Evolutionary conservation across 1,140 invertebrate genomes (phyloP).

Genomic region (Meloidogyne chitwoodi): DNA sequence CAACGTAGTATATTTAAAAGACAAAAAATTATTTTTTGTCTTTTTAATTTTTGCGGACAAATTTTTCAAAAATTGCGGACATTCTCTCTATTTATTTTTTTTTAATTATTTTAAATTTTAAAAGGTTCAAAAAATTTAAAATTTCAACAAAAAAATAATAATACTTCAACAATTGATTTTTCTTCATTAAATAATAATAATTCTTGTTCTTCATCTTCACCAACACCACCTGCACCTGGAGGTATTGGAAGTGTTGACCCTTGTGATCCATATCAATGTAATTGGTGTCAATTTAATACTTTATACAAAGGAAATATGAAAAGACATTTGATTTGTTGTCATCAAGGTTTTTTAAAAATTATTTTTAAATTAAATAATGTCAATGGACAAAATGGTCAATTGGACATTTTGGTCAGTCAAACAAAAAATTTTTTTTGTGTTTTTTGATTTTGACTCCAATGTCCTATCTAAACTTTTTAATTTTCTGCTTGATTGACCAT

Average conservation of each 20-base stretch:
- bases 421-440: too few relatives aligned
- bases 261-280: constrained; percentile 28
- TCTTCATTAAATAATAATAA: background rate
- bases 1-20: too few relatives aligned
- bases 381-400: background rate
- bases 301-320: constrained; percentile 59
- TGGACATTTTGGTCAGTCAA: too few relatives aligned
- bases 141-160: too few relatives aligned
- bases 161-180: background rate
- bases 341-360: constrained; percentile 13
- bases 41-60: too few relatives aligned
- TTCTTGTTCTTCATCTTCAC: background rate
- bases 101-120: background rate
- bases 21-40: too few relatives aligned
- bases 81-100: too few relatives aligned
- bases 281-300: constrained; percentile 48
- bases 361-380: background rate
- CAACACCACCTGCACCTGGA: background rate
- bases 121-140: background rate
- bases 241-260: background rate
- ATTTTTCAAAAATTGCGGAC: too few relatives aligned
- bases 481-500: too few relatives aligned
- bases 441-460: too few relatives aligned
- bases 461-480: too few relatives aligned
- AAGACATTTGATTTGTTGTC: constrained; percentile 51